A percentile compares a stretch with the other conserved stretches of the same genome.
Conservation (phyloP, 2,113 vertebrate species). For the Cebus imitator region DNA sequence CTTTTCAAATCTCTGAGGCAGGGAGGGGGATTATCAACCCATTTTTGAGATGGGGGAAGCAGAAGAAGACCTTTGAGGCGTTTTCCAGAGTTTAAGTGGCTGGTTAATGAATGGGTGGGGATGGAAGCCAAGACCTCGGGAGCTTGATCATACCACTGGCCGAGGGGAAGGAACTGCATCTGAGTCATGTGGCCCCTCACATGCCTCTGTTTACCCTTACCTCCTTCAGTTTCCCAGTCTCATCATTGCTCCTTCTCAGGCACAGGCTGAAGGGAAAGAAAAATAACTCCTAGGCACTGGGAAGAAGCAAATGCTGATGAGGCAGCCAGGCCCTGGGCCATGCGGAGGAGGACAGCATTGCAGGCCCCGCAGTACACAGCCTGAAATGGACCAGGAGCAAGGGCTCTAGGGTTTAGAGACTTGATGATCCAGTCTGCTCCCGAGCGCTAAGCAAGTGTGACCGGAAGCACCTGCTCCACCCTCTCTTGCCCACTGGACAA, state of each 20-base stretch:
- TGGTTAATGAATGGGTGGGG: background rate
- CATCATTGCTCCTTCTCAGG: background rate
- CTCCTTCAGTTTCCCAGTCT: background rate
- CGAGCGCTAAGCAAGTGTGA: background rate
- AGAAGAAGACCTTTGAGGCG: background rate
- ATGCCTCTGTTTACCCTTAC: background rate
- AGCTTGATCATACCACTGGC: accelerated
- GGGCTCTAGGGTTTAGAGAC: background rate
- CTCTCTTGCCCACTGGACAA: background rate
- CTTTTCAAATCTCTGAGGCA: background rate
- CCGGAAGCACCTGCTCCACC: background rate
- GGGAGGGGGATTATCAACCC: background rate
- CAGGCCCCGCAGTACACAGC: background rate
- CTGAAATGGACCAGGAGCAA: background rate
- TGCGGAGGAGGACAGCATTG: background rate
- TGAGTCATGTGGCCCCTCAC: background rate
- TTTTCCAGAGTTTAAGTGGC: background rate
- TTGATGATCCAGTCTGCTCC: background rate
- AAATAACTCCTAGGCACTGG: background rate
- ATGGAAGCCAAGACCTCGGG: background rate
- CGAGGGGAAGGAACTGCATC: background rate
- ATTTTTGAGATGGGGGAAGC: background rate
- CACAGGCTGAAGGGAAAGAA: background rate
- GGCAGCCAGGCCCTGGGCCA: background rate
- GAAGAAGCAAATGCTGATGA: background rate